These are phyloP conservation scores for Metallyticus violacea DNA, from an alignment of 2,888 invertebrate species.

Conservation along the genomic window DNA sequence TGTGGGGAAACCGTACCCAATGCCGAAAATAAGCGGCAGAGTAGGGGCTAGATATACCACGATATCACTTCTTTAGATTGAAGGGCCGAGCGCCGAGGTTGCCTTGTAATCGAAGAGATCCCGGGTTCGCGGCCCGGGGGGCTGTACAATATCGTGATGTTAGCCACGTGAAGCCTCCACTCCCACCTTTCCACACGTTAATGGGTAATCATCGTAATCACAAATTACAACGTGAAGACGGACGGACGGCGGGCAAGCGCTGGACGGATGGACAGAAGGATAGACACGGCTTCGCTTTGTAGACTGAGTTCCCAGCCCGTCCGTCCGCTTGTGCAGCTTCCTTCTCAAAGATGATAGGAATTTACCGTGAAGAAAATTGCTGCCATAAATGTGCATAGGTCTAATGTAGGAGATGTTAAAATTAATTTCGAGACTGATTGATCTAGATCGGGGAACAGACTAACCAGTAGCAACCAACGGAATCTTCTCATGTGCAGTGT, in stretches of 20 bases:
- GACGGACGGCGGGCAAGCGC: not conserved
- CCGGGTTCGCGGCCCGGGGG: not conserved
- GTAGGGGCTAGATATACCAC: not conserved
- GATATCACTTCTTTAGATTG: not conserved
- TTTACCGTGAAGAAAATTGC: not conserved
- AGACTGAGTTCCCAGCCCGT: not conserved
- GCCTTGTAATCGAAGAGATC: not conserved
- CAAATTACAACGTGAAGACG: not conserved
- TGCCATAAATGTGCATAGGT: not conserved
- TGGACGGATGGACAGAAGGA: not conserved
- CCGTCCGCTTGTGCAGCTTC: not conserved
- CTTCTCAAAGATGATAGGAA: not conserved
- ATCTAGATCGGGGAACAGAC: not conserved
- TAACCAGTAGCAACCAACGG: not conserved
- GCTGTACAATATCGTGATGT: not conserved
- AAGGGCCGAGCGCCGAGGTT: not conserved
- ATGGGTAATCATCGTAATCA: not conserved
- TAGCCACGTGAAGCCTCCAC: not conserved
- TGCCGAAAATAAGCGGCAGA: not conserved
- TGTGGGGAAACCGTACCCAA: no score
- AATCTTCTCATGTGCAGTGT: no score
- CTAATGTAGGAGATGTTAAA: not conserved
- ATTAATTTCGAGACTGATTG: not conserved
- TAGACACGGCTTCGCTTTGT: not conserved
- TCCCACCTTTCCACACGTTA: not conserved